phyloP scores from a whole-genome alignment of 2,797 vertebrate genomes.

The Carapus acus region DNA sequence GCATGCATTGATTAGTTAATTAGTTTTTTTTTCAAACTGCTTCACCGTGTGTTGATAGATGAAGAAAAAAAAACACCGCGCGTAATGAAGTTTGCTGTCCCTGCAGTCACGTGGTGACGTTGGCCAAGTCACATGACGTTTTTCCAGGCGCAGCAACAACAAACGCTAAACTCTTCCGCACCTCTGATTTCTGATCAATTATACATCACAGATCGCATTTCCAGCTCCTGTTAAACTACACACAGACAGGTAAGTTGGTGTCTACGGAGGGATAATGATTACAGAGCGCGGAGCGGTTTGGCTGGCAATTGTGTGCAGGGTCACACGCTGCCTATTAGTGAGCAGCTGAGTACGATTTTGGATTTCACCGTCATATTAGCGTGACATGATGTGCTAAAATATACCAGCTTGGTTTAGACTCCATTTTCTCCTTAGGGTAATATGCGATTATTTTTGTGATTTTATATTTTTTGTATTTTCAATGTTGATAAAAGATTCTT shows the following conservation, averaged over 20 bases:
- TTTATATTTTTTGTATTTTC: background rate
- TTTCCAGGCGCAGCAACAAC: slow-evolving; percentile 22
- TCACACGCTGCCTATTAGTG: background rate
- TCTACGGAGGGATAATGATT: background rate
- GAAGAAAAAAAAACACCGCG: no score
- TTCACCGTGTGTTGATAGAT: no score
- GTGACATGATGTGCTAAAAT: slow-evolving; percentile 4
- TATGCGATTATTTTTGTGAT: background rate
- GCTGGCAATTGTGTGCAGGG: no score
- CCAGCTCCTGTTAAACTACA: background rate
- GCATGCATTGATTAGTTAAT: no score
- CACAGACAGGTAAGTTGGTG: slow-evolving; percentile 24
- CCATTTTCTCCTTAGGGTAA: background rate
- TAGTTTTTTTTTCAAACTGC: no score
- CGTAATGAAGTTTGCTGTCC: no score
- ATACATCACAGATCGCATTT: background rate
- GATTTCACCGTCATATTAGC: slow-evolving; percentile 7
- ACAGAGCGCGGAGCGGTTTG: background rate
- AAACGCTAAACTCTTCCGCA: slow-evolving; percentile 6
- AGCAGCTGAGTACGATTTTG: slow-evolving; percentile 18
- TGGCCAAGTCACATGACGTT: slow-evolving; percentile 35
- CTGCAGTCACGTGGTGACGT: slow-evolving; percentile 43
- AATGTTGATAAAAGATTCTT: slow-evolving; percentile 12
- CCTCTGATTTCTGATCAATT: background rate
- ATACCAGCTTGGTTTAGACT: background rate